Evolutionary conservation across 2,113 vertebrate genomes (phyloP).

Genomic region (Chrysemys picta): DNA sequence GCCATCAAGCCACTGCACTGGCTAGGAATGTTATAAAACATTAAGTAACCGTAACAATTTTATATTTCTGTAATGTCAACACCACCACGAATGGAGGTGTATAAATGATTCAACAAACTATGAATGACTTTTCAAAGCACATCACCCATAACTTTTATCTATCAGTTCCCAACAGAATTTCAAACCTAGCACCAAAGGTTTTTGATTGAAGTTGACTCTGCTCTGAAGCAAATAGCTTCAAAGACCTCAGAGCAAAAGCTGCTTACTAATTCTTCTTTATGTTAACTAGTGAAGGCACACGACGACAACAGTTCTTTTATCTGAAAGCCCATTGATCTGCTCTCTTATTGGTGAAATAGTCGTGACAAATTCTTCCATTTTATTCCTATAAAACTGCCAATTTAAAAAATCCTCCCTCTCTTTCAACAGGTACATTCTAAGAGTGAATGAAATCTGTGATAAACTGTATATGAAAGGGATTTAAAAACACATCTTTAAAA

Average conservation of each 20-base stretch:
- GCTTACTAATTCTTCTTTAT: constrained; percentile 22
- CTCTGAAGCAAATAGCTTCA: background rate
- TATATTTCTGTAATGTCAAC: background rate
- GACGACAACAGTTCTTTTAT: background rate
- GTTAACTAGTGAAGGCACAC: background rate
- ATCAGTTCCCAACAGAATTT: background rate
- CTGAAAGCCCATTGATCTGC: background rate
- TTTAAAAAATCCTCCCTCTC: background rate
- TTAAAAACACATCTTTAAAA: background rate
- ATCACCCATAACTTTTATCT: background rate
- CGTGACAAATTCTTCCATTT: background rate
- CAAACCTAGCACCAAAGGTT: background rate
- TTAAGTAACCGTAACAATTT: background rate
- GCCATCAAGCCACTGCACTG: background rate
- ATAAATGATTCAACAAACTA: background rate
- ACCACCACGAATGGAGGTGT: background rate
- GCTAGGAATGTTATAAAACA: background rate
- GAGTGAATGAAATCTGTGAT: background rate
- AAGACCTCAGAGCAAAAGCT: background rate
- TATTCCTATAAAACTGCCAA: background rate
- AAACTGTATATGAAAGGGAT: background rate
- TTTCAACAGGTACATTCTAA: background rate
- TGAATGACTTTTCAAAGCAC: background rate
- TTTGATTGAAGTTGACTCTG: background rate
- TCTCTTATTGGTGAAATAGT: background rate